These are phyloP conservation scores for Megastigmus dorsalis DNA, from an alignment of 2,888 invertebrate species.

Conservation along the genomic window DNA sequence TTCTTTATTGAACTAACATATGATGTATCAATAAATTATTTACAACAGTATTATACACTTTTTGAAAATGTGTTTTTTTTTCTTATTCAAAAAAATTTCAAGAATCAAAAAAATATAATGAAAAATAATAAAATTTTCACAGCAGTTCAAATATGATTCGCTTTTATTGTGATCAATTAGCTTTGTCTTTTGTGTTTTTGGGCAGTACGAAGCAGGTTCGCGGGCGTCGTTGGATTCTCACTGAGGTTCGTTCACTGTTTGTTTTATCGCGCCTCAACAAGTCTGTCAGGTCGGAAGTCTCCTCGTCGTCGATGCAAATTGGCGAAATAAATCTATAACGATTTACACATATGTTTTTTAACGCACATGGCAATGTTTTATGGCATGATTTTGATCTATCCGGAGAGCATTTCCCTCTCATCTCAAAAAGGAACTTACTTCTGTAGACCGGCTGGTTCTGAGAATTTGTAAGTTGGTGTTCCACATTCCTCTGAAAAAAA, in stretches of 20 bases:
- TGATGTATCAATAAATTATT: constrained; percentile 71
- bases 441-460: constrained; percentile 63
- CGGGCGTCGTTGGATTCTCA: constrained; percentile 31
- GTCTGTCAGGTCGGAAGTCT: constrained; percentile 32
- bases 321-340: constrained; percentile 50
- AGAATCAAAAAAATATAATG: constrained; percentile 37
- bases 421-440: constrained; percentile 49
- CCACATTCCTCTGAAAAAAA: constrained; percentile 59
- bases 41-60: constrained; percentile 68
- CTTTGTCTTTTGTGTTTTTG: constrained; percentile 34
- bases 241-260: constrained; percentile 26
- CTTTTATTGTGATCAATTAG: constrained; percentile 6
- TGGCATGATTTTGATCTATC: constrained; percentile 19
- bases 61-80: constrained; percentile 37
- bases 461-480: constrained; percentile 65
- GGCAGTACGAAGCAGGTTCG: constrained; percentile 50
- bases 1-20: constrained; percentile 58
- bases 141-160: constrained; percentile 32
- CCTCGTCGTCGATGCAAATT: constrained; percentile 34
- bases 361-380: constrained; percentile 33
- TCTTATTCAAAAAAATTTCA: constrained; percentile 30
- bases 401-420: constrained; percentile 17
- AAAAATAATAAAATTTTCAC: constrained; percentile 44
- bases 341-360: constrained; percentile 36
- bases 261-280: constrained; percentile 1